phyloP scores from a whole-genome alignment of 1,140 invertebrate genomes.

The Atta cephalotes region DNA sequence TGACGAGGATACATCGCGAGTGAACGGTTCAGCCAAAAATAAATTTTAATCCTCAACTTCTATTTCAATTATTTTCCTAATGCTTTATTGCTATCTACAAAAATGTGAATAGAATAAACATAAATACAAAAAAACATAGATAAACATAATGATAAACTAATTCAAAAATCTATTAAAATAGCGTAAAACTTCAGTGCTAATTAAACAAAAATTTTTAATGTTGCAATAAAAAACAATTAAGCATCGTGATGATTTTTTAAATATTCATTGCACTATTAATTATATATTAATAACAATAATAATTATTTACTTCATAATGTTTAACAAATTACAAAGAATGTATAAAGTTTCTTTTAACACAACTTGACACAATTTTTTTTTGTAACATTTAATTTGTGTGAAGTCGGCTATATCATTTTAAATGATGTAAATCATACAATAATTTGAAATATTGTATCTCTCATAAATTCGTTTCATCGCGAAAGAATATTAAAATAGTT shows the following conservation, averaged over 20 bases:
- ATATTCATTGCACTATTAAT: too few species aligned
- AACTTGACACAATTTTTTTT: neutral
- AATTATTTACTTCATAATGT: too few species aligned
- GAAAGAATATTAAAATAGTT: neutral
- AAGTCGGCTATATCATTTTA: neutral
- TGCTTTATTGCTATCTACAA: neutral
- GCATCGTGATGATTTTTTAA: too few species aligned
- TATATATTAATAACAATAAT: too few species aligned
- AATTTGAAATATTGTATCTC: neutral
- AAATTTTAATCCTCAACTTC: slow-evolving; percentile 29
- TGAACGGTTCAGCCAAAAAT: neutral
- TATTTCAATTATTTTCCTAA: neutral
- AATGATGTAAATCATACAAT: neutral
- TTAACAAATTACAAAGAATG: neutral
- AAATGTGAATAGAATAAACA: neutral
- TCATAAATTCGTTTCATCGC: neutral
- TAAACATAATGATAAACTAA: neutral
- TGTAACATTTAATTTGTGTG: neutral
- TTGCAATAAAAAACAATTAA: neutral
- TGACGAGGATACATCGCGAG: slow-evolving; percentile 8
- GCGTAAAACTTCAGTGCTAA: neutral
- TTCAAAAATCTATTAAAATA: neutral
- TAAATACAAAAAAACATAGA: neutral
- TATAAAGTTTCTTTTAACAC: neutral
- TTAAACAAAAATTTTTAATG: neutral